These are phyloP conservation scores for Nesogale talazaci DNA, from an alignment of 2,113 vertebrate species.

Conservation along the genomic window DNA sequence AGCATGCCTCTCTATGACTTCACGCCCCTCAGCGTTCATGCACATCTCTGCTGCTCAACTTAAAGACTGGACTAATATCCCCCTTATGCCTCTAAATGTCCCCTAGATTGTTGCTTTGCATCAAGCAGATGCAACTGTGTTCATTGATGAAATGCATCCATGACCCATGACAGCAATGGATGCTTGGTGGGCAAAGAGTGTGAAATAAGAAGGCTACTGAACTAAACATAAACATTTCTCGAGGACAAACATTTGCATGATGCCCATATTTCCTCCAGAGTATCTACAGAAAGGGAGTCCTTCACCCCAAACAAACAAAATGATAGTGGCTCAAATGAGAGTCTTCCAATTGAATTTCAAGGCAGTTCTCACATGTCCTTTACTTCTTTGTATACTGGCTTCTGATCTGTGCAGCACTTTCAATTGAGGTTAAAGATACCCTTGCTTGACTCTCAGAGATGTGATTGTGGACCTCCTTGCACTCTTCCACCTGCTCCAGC, in stretches of 20 bases:
- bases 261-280: background rate
- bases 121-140: constrained; percentile 31
- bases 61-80: constrained; percentile 8
- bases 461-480: background rate
- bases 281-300: background rate
- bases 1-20: background rate
- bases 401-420: background rate
- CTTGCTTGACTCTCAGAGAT: background rate
- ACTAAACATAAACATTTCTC: background rate
- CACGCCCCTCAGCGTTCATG: background rate
- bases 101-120: background rate
- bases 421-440: constrained; percentile 12
- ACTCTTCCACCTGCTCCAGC: background rate
- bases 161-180: constrained; percentile 35
- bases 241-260: background rate
- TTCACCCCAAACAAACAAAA: background rate
- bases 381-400: constrained; percentile 34
- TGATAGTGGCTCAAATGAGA: constrained; percentile 14
- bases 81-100: constrained; percentile 25
- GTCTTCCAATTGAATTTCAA: background rate
- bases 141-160: constrained; percentile 44
- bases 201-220: constrained; percentile 17
- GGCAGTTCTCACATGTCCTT: background rate
- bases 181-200: constrained; percentile 5
- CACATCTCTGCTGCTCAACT: background rate